These are phyloP conservation scores for Habrosyne pyritoides DNA, from an alignment of 2,888 invertebrate species.

Conservation along the genomic window DNA sequence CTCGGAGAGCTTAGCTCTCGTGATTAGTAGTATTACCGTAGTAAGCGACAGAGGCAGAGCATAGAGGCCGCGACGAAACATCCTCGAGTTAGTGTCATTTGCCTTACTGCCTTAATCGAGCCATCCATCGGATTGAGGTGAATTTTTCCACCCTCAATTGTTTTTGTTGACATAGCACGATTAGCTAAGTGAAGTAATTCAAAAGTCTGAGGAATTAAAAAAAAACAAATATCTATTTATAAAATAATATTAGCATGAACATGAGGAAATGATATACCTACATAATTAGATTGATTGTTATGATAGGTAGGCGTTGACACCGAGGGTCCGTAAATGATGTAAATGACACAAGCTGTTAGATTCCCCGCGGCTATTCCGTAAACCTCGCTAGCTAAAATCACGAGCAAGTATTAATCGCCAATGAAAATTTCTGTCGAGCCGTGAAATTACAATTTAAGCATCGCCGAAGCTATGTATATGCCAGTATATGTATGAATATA, in stretches of 20 bases:
- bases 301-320: conserved; percentile 19
- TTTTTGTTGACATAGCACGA: no score
- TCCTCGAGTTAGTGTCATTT: no score
- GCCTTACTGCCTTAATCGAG: no score
- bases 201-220: no score
- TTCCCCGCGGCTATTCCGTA: conserved; percentile 41
- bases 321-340: conserved; percentile 39
- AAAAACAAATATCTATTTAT: background rate
- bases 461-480: conserved; percentile 45
- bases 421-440: conserved; percentile 76
- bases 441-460: conserved; percentile 80
- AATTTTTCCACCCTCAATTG: no score
- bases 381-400: conserved; percentile 58
- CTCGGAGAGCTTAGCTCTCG: no score
- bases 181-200: no score
- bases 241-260: conserved; percentile 8
- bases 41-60: no score
- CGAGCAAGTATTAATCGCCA: conserved; percentile 75
- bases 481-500: background rate
- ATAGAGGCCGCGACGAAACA: no score
- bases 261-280: no score
- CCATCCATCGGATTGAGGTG: no score
- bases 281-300: conserved; percentile 28
- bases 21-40: no score
- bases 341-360: conserved; percentile 46